phyloP scores from a whole-genome alignment of 2,113 vertebrate species.

The Ochotona curzoniae region DNA sequence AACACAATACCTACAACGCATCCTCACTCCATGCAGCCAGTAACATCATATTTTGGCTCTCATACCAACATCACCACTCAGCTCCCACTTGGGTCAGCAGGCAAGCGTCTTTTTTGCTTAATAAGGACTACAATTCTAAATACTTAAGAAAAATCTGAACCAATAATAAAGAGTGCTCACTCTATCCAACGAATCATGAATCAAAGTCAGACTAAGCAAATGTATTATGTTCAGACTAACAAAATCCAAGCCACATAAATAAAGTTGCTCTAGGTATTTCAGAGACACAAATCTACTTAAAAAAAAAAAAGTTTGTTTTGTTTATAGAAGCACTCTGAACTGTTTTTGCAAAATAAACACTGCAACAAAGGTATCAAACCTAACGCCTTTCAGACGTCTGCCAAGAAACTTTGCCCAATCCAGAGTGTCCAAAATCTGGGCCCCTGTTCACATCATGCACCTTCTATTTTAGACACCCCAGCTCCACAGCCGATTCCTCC shows the following conservation, averaged over 20 bases:
- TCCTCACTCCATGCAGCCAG: constrained; percentile 8
- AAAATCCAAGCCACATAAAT: constrained; percentile 16
- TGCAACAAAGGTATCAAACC: neutral
- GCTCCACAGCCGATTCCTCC: neutral
- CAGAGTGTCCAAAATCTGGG: neutral
- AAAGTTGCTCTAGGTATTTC: neutral
- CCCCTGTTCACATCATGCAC: neutral
- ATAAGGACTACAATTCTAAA: neutral
- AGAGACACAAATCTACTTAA: neutral
- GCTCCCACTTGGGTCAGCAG: neutral
- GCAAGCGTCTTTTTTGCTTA: neutral
- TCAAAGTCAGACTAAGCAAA: neutral
- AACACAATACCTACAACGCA: neutral
- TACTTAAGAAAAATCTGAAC: constrained; percentile 2
- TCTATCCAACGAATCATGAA: neutral
- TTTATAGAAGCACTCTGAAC: neutral
- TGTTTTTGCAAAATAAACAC: constrained; percentile 53
- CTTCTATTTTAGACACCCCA: neutral
- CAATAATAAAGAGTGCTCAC: constrained; percentile 15
- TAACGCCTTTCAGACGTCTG: neutral
- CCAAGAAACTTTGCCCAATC: neutral
- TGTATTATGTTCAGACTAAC: neutral
- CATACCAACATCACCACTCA: neutral
- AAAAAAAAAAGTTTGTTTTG: constrained; percentile 34
- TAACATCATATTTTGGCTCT: neutral